These are phyloP conservation scores for Physocephala rufipes DNA, from an alignment of 2,888 invertebrate genomes.

Conservation along the genomic window DNA sequence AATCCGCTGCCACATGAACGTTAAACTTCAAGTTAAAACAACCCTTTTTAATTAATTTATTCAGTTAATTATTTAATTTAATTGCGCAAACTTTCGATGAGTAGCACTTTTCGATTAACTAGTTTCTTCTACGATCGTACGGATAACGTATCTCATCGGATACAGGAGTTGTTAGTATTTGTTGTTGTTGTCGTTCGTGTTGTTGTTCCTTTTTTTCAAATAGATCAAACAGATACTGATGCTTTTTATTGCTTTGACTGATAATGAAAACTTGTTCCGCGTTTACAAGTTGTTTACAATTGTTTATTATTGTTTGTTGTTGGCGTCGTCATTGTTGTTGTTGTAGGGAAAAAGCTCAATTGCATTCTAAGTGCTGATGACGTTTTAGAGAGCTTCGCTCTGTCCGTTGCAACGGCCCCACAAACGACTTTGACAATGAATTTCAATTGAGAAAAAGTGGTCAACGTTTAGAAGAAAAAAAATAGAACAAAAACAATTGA, in stretches of 20 bases:
- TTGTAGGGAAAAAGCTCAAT: not conserved
- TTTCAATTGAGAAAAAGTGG: no score
- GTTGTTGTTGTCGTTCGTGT: not conserved
- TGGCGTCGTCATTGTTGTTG: not conserved
- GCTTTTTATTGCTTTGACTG: conserved; percentile 19
- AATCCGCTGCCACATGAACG: no score
- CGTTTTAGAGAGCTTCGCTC: no score
- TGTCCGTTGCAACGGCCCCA: no score
- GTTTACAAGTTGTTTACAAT: conserved; percentile 26
- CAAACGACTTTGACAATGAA: no score
- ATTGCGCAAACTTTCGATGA: not conserved
- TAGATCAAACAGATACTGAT: not conserved
- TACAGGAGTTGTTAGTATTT: no score
- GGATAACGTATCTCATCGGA: no score
- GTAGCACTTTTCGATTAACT: not conserved
- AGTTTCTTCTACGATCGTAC: not conserved
- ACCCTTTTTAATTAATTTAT: not conserved
- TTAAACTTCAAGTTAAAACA: no score
- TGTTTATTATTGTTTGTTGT: not conserved
- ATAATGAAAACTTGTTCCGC: conserved; percentile 32
- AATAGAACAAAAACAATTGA: no score
- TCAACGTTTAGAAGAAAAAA: no score
- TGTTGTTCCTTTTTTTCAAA: not conserved
- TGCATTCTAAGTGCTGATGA: not conserved
- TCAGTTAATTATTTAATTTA: conserved; percentile 5